phyloP scores from a whole-genome alignment of 2,113 vertebrate genomes.

The Climacteris rufus region DNA sequence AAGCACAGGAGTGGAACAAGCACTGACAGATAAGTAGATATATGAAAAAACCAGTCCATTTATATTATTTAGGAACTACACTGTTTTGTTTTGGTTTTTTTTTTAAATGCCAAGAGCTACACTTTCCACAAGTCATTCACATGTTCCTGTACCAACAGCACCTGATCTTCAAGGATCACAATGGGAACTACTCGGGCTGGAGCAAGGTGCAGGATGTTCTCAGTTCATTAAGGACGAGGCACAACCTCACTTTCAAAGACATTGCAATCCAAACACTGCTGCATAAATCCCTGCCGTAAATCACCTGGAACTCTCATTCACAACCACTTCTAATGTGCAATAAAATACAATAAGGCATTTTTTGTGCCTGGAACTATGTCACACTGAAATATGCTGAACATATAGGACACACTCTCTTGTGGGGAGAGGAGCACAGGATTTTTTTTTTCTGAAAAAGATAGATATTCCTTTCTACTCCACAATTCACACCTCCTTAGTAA shows the following conservation, averaged over 20 bases:
- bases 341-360: not conserved
- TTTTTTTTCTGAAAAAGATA: not conserved
- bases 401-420: not conserved
- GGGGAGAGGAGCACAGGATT: too few relatives aligned
- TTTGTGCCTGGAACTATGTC: not conserved
- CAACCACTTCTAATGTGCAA: not conserved
- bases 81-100: not conserved
- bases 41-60: not conserved
- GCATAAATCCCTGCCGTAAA: not conserved
- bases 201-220: accelerated
- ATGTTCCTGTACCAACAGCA: not conserved
- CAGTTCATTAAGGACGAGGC: accelerated
- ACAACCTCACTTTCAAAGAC: not conserved
- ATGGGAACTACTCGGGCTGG: not conserved
- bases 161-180: not conserved
- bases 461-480: not conserved
- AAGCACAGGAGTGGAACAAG: not conserved
- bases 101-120: not conserved
- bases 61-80: not conserved
- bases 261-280: not conserved
- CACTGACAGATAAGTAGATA: not conserved
- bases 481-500: not conserved
- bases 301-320: not conserved
- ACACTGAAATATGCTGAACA: not conserved
- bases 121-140: not conserved